Conservation (phyloP, 2,888 invertebrate species). For the Macaria liturata region DNA sequence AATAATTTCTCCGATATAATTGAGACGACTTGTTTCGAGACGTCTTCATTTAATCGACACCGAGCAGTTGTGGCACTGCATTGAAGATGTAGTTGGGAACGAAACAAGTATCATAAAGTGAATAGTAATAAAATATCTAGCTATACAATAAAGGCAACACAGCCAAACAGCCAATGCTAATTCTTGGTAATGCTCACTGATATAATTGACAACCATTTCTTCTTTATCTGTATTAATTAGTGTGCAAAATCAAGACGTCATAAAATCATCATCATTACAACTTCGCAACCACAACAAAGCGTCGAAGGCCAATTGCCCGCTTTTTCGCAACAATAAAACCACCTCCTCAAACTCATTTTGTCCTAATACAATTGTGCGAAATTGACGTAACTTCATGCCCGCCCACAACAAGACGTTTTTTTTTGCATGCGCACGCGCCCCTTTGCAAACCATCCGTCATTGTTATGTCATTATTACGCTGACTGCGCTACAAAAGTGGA, state of each 20-base stretch:
- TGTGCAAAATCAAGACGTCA: no score
- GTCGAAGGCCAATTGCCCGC: constrained; percentile 30
- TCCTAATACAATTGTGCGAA: constrained; percentile 81
- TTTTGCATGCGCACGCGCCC: constrained; percentile 69
- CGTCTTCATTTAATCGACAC: constrained; percentile 20
- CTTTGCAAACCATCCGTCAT: constrained; percentile 56
- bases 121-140: no score
- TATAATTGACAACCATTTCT: no score
- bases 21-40: constrained; percentile 7
- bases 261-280: neutral
- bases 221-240: no score
- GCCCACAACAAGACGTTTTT: constrained; percentile 56
- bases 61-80: constrained; percentile 11
- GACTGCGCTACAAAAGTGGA: constrained; percentile 68
- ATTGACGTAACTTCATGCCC: constrained; percentile 72
- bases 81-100: neutral
- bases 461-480: constrained; percentile 74
- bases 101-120: neutral
- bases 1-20: constrained; percentile 26
- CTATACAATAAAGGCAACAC: no score
- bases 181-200: no score
- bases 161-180: no score
- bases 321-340: constrained; percentile 53
- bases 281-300: constrained; percentile 17
- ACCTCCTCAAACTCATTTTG: constrained; percentile 52